phyloP scores from a whole-genome alignment of 2,113 vertebrate genomes.

The Psittacus erithacus region DNA sequence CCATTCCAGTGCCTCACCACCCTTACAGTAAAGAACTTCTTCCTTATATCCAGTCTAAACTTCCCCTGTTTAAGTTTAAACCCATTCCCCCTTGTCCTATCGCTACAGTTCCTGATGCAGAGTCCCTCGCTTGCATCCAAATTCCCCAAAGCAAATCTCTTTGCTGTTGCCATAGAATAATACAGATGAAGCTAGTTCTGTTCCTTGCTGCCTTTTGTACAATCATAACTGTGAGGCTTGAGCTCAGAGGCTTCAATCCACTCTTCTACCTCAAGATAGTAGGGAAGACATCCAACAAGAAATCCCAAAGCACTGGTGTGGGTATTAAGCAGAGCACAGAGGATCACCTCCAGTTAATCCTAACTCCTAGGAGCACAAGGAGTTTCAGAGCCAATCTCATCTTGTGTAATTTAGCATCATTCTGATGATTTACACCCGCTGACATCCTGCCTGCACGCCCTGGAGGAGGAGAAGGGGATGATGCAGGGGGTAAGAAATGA shows the following conservation, averaged over 20 bases:
- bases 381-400: background rate
- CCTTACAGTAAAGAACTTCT: background rate
- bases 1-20: background rate
- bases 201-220: background rate
- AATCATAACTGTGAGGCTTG: background rate
- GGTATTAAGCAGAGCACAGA: background rate
- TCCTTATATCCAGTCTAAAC: background rate
- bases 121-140: background rate
- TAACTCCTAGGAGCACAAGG: background rate
- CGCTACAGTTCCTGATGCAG: background rate
- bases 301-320: background rate
- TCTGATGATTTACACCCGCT: background rate
- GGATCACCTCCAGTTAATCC: background rate
- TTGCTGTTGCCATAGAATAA: background rate
- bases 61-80: background rate
- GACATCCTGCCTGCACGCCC: background rate
- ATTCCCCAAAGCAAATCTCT: background rate
- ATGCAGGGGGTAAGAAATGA: background rate
- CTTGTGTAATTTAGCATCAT: background rate
- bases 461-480: background rate
- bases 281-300: background rate
- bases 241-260: background rate
- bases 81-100: background rate
- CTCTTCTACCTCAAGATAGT: background rate
- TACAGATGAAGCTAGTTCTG: background rate